Evolutionary conservation across 2,113 vertebrate species (phyloP).

Genomic region (Neogobius melanostomus): DNA sequence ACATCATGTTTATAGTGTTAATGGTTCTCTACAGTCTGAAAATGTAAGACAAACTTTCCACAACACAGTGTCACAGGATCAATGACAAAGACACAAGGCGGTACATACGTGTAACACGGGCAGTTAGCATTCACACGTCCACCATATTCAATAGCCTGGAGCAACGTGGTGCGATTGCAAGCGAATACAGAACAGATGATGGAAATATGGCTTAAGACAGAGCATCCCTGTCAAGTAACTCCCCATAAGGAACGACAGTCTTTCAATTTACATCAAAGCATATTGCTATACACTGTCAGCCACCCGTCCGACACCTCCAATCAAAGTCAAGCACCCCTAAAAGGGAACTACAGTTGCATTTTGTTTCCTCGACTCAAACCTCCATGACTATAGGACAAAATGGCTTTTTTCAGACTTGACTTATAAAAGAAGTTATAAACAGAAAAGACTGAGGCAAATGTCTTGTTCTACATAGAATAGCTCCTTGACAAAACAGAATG

Average conservation of each 20-base stretch:
- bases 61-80: conserved; percentile 12
- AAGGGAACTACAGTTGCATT: conserved; percentile 15
- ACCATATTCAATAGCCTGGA: conserved; percentile 2
- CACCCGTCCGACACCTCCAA: neutral
- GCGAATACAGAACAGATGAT: conserved; percentile 38
- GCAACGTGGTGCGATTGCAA: conserved; percentile 24
- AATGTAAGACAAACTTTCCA: conserved; percentile 45
- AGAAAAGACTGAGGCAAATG: conserved; percentile 10
- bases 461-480: conserved; percentile 34
- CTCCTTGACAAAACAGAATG: conserved; percentile 37
- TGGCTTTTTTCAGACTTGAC: conserved; percentile 48
- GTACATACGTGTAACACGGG: conserved; percentile 20
- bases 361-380: conserved; percentile 18
- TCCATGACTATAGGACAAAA: conserved; percentile 38
- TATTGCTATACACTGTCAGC: neutral
- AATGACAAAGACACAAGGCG: conserved; percentile 20
- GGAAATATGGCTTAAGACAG: conserved; percentile 76
- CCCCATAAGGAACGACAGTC: conserved; percentile 28
- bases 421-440: too few relatives aligned
- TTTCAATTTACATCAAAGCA: conserved; percentile 25
- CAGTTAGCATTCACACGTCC: conserved; percentile 37
- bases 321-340: neutral
- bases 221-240: conserved; percentile 61
- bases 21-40: conserved; percentile 48
- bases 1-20: conserved; percentile 39